phyloP scores from a whole-genome alignment of 2,797 vertebrate genomes.

The Micromesistius poutassou region DNA sequence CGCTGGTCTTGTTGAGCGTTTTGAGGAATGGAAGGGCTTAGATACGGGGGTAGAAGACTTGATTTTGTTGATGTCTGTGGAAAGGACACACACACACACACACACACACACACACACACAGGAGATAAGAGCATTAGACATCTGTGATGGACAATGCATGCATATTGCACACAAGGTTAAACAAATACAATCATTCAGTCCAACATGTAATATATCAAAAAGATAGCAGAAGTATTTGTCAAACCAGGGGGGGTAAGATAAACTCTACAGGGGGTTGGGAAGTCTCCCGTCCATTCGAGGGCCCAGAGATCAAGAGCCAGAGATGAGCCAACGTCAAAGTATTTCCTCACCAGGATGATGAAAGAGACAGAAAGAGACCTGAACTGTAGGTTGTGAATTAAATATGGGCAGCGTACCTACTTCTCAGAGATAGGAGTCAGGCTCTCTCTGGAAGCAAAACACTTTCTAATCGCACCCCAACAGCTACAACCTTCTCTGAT shows the following conservation, averaged over 20 bases:
- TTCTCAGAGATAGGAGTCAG: neutral
- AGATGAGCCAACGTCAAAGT: conserved; percentile 27
- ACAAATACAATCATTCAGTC: neutral
- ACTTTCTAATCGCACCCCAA: neutral
- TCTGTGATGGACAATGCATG: neutral
- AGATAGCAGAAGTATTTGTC: neutral
- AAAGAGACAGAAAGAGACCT: conserved; percentile 38
- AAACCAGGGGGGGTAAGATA: neutral
- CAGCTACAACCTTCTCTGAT: conserved; percentile 2
- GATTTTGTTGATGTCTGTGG: conserved; percentile 9
- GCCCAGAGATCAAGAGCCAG: conserved; percentile 19
- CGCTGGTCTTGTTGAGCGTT: conserved; percentile 6
- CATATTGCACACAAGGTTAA: neutral
- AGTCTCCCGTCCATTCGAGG: conserved; percentile 13
- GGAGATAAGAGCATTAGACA: conserved; percentile 26
- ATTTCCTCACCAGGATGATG: conserved; percentile 31
- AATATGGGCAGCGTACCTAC: neutral
- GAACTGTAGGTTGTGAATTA: conserved; percentile 30
- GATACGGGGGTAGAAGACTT: neutral
- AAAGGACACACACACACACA: conserved; percentile 2
- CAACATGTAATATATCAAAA: neutral
- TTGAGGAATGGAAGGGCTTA: conserved; percentile 2
- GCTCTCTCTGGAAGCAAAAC: conserved; percentile 9
- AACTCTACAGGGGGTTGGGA: conserved; percentile 6
- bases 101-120: conserved; percentile 1